A percentile compares a stretch with the other conserved stretches of the same genome.
Conservation (phyloP, 2,113 vertebrate species). For the Ameiurus melas region DNA sequence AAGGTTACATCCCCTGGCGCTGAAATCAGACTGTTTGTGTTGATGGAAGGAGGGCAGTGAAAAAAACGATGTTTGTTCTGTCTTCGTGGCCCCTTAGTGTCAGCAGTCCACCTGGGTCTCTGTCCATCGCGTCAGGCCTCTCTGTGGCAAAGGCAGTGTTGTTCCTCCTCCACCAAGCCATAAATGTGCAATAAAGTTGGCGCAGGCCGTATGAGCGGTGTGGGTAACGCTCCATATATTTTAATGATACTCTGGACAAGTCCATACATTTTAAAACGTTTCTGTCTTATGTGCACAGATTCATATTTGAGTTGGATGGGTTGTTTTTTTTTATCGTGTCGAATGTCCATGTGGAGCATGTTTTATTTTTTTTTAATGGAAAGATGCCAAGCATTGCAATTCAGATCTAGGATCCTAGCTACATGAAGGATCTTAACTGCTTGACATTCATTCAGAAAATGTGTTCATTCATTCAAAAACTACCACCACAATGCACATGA, state of each 20-base stretch:
- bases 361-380: neutral
- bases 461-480: neutral
- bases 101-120: constrained; percentile 25
- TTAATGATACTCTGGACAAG: constrained; percentile 68
- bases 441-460: neutral
- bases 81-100: neutral
- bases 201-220: constrained; percentile 63
- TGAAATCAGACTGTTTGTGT: constrained; percentile 20
- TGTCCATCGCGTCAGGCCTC: constrained; percentile 42
- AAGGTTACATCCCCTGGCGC: constrained; percentile 24
- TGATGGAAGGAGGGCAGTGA: constrained; percentile 4
- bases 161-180: constrained; percentile 65
- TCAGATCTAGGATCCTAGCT: neutral
- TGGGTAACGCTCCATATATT: constrained; percentile 75
- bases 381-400: neutral
- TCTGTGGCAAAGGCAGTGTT: constrained; percentile 58
- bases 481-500: neutral
- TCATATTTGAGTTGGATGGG: constrained; percentile 32
- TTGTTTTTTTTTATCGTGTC: constrained; percentile 19
- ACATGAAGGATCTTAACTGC: neutral
- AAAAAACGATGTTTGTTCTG: constrained; percentile 23
- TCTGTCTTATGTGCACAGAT: constrained; percentile 59
- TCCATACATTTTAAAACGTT: constrained; percentile 65
- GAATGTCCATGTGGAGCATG: neutral
- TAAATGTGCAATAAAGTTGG: constrained; percentile 72